These are phyloP conservation scores for Lepidurus packardi DNA, from an alignment of 1,140 invertebrate species.

Conservation along the genomic window DNA sequence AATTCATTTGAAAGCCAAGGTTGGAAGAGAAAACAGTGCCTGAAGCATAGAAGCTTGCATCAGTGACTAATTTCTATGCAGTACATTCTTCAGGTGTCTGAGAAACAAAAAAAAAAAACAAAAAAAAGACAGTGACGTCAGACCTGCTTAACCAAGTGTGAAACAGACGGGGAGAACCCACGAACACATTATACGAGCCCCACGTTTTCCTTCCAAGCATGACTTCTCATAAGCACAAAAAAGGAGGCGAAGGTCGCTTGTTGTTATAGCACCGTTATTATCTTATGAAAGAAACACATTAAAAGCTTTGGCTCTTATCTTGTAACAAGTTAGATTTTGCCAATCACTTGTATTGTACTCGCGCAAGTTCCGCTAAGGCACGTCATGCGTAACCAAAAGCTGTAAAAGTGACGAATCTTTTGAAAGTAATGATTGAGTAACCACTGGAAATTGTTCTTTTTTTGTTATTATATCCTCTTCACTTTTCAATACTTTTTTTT, in stretches of 20 bases:
- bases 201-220: neutral
- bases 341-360: too few species aligned
- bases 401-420: neutral
- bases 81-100: too few species aligned
- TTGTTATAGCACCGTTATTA: constrained; percentile 7
- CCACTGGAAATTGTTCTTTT: neutral
- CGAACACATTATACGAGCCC: neutral
- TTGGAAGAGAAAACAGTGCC: too few species aligned
- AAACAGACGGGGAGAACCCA: neutral
- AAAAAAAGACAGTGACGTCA: neutral
- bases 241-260: constrained; percentile 6
- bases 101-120: too few species aligned
- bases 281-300: neutral
- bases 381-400: too few species aligned
- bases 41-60: too few species aligned
- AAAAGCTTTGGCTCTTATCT: neutral
- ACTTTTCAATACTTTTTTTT: neutral
- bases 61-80: too few species aligned
- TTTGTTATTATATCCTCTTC: neutral
- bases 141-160: neutral
- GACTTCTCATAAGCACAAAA: neutral
- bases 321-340: neutral
- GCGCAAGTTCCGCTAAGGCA: too few species aligned
- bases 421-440: neutral
- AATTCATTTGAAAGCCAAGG: too few species aligned